These are phyloP conservation scores for Syrmaticus mikado DNA, from an alignment of 2,113 vertebrate species.

Conservation along the genomic window DNA sequence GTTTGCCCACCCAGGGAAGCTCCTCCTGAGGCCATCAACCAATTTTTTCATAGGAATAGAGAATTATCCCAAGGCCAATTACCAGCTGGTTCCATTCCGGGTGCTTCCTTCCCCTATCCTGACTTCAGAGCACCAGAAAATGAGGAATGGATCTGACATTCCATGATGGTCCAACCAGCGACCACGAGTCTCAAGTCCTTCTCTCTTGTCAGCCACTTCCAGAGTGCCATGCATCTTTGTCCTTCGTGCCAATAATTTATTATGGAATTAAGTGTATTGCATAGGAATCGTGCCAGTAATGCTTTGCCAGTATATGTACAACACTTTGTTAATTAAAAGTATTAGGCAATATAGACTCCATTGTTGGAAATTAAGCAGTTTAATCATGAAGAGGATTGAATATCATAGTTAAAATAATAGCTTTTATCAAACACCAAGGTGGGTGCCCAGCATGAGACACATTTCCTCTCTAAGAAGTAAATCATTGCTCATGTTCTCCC, in stretches of 20 bases:
- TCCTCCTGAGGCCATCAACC: not conserved
- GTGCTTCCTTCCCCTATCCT: not conserved
- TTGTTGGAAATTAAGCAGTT: conserved; percentile 78
- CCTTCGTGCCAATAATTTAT: conserved; percentile 74
- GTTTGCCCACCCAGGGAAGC: not conserved
- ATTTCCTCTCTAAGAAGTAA: not conserved
- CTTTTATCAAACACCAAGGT: conserved; percentile 39
- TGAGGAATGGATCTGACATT: not conserved
- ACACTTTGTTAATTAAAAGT: conserved; percentile 81
- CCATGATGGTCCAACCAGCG: not conserved
- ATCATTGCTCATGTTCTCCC: not conserved
- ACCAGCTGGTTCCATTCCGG: not conserved
- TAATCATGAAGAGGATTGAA: conserved; percentile 69
- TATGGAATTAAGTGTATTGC: conserved; percentile 80
- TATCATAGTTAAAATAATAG: conserved; percentile 59
- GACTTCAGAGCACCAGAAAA: not conserved
- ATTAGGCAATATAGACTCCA: conserved; percentile 69
- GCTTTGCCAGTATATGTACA: conserved; percentile 43
- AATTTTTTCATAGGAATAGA: not conserved
- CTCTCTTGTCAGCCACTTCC: conserved; percentile 9
- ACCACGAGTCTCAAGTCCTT: not conserved
- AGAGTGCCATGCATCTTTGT: conserved; percentile 46
- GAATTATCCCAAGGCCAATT: too few species aligned
- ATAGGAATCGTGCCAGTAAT: conserved; percentile 65
- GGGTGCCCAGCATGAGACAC: not conserved